Conservation (phyloP, 92 coral and sea anemone genomes). For the Zoanthus sociatus region DNA sequence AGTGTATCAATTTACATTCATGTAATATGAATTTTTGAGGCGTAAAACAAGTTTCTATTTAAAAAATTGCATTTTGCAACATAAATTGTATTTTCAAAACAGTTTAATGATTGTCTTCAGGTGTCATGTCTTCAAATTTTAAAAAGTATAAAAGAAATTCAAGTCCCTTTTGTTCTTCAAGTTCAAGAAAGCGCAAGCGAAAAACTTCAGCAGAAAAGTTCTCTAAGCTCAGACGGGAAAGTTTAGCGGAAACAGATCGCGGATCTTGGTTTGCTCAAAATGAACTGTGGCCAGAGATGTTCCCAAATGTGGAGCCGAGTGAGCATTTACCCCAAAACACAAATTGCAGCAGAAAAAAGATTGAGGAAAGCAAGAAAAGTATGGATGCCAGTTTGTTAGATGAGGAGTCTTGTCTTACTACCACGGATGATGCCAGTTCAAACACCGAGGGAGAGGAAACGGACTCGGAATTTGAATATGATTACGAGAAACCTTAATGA, state of each 20-base stretch:
- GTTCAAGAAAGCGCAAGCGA: too few relatives aligned
- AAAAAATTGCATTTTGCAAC: too few relatives aligned
- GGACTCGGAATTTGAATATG: neutral
- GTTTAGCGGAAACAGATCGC: neutral
- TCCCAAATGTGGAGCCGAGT: neutral
- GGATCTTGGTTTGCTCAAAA: conserved; percentile 6
- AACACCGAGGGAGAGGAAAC: neutral
- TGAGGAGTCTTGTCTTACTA: neutral
- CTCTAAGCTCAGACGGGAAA: neutral
- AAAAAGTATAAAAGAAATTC: too few relatives aligned
- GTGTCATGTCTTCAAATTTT: too few relatives aligned
- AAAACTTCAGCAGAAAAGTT: too few relatives aligned
- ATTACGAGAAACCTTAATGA: neutral
- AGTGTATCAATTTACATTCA: too few relatives aligned
- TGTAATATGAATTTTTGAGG: too few relatives aligned
- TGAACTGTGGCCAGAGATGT: neutral
- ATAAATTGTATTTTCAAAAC: too few relatives aligned
- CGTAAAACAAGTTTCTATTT: too few relatives aligned
- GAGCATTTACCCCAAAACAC: neutral
- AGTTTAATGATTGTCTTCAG: too few relatives aligned
- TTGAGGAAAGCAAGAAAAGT: conserved; percentile 22
- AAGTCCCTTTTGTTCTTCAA: too few relatives aligned
- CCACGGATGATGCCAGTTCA: neutral
- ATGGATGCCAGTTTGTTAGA: neutral
- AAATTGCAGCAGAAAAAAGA: neutral